Base-by-base conservation (phyloP, 2,888 invertebrate genomes). In the Kryphioiulus occultus region DNA sequence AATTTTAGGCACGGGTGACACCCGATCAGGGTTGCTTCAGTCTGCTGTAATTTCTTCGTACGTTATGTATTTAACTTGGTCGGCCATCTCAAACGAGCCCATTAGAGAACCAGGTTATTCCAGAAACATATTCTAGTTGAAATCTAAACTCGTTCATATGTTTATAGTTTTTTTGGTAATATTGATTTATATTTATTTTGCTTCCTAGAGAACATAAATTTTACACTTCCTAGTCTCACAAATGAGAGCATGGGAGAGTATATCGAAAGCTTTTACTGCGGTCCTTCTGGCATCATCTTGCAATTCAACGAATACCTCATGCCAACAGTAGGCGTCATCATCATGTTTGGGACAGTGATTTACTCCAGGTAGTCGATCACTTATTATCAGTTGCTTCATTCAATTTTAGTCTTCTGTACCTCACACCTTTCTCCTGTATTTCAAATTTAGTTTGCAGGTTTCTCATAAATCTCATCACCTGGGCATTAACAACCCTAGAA, bases 41-140 rank as follows among this genome's bases (percentile, higher is more conserved):
- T 91, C 92, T 0, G 91, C 92, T n/a, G 90, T 93, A 7, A 92
- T 93, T 87, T 91, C 91, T 83, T 89, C 91, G 5, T 93, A 93
- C 90, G 92, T 93, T 1, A 91, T 92, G 78, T 93, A 92, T 89
- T 90, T 93, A 42, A 93, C 93, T 0, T 93, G 93, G 93, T 92
- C 92, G 39, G 93, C 92, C 2, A 88, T 93, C 17, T 91, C 91
- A n/a, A 92, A 92, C 90, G 92, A 92, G 89, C 92, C 92, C 10
- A 91, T n/a, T n/a, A n/a, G 91, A 39, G 78, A 85, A 59, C 84
- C 89, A 88, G 89, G 89, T 89, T 35, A 32, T 7, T 0, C 0
- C 15, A 78, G 17, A 4, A 53, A n/a, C n/a, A 15, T n/a, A n/a
- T 53, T 53, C n/a, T 53, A 19, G 3, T n/a, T 53, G 19, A 17